Percentiles rank a stretch among this genome's conserved stretches.
Evolutionary conservation across 2,113 vertebrate species (phyloP).

Genomic region (Oryctolagus cuniculus): DNA sequence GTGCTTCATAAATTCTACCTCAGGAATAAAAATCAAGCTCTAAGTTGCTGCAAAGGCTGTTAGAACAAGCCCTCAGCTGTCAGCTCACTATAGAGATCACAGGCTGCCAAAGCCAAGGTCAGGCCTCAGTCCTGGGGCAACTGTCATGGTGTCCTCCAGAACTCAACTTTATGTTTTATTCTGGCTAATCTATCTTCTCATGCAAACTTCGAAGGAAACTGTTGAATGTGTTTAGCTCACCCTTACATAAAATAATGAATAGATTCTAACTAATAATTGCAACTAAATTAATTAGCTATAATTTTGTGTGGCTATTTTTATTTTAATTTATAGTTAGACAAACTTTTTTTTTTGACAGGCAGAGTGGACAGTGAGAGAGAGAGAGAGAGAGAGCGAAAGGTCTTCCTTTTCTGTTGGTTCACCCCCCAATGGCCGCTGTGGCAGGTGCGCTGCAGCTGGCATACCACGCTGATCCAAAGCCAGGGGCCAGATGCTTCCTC

Average conservation of each 20-base stretch:
- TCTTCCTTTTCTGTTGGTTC: too few species aligned
- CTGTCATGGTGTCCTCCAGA: neutral
- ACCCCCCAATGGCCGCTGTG: too few species aligned
- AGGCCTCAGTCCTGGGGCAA: too few species aligned
- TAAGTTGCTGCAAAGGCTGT: rapidly evolving
- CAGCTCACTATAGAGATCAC: neutral
- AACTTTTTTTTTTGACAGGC: neutral
- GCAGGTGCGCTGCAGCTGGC: too few species aligned
- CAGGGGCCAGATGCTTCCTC: too few species aligned
- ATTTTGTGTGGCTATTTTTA: neutral
- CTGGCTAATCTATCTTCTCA: neutral
- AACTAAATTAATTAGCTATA: neutral
- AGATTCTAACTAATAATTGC: neutral
- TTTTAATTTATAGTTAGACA: neutral
- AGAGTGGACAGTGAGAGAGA: too few species aligned
- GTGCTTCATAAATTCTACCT: neutral
- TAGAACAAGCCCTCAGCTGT: neutral
- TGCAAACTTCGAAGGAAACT: neutral
- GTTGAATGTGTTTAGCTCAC: neutral
- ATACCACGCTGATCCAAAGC: too few species aligned
- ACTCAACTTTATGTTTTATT: conserved; percentile 4
- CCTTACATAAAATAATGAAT: neutral
- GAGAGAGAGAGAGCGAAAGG: too few species aligned
- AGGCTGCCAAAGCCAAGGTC: neutral
- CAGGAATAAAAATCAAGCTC: neutral